Evolutionary conservation across 92 coral and sea anemone species (phyloP).

Genomic region (Zoanthus solanderi): DNA sequence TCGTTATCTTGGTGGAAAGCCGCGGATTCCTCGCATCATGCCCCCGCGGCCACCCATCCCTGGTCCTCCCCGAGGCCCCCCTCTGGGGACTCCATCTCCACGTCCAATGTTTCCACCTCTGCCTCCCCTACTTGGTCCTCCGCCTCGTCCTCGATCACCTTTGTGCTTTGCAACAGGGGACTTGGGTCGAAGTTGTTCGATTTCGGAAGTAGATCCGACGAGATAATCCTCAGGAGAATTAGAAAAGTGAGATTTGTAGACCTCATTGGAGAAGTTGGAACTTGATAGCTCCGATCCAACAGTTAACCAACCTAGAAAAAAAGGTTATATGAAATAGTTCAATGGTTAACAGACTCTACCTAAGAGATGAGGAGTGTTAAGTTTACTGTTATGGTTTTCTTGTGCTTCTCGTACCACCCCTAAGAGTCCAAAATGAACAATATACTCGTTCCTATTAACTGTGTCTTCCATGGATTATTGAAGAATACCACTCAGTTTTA

Average conservation of each 20-base stretch:
- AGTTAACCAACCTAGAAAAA: conserved; percentile 88
- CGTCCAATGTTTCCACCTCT: conserved; percentile 78
- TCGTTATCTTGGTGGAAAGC: conserved; percentile 65
- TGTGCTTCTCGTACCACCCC: no score
- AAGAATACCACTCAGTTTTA: no score
- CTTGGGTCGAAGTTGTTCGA: conserved; percentile 96
- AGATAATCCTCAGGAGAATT: conserved; percentile 80
- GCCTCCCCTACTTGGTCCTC: conserved; percentile 71
- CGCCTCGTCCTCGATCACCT: conserved; percentile 92
- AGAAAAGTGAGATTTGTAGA: conserved; percentile 94
- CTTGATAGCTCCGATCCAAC: conserved; percentile 96
- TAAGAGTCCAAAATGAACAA: no score
- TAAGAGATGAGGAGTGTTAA: no score
- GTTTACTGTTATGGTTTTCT: no score
- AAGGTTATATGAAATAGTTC: not conserved
- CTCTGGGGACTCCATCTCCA: conserved; percentile 70
- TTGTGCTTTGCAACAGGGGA: conserved; percentile 96
- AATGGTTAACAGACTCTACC: not conserved
- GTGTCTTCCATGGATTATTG: no score
- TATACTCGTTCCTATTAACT: no score
- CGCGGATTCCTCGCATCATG: conserved; percentile 76
- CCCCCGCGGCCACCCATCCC: conserved; percentile 91
- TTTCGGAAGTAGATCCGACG: conserved; percentile 95
- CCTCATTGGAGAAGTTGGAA: conserved; percentile 91
- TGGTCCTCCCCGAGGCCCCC: conserved; percentile 82